A percentile compares a stretch with the other conserved stretches of the same genome.
Evolutionary conservation across 2,113 vertebrate genomes (phyloP).

Genomic region (Psilopsiagon aurifrons): DNA sequence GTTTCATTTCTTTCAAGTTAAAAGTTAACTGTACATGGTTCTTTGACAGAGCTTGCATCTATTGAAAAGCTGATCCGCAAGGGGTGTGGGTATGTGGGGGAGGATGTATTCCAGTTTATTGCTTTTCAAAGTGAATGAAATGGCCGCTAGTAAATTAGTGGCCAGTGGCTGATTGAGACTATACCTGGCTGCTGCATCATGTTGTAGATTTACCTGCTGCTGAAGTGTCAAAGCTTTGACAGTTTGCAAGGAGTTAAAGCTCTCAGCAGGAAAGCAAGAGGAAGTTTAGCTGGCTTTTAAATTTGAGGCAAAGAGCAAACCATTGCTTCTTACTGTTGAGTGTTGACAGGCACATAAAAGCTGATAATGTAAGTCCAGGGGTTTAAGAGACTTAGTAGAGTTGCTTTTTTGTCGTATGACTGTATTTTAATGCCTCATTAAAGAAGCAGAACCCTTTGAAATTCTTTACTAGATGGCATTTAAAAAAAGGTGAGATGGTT

Average conservation of each 20-base stretch:
- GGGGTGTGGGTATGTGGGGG: background rate
- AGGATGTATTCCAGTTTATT: background rate
- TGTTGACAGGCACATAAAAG: slow-evolving; percentile 91
- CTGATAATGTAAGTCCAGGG: slow-evolving; percentile 84
- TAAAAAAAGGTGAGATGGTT: slow-evolving; percentile 30
- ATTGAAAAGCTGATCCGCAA: background rate
- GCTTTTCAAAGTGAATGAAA: slow-evolving; percentile 20
- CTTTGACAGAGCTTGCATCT: background rate
- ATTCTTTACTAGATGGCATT: slow-evolving; percentile 64
- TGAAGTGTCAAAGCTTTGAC: slow-evolving; percentile 67
- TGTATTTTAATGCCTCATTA: slow-evolving; percentile 78
- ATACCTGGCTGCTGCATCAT: slow-evolving; percentile 31
- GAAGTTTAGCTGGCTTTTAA: slow-evolving; percentile 76
- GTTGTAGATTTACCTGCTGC: slow-evolving; percentile 59
- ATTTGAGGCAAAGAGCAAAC: slow-evolving; percentile 69
- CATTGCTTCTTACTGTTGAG: slow-evolving; percentile 71
- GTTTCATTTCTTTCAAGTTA: background rate
- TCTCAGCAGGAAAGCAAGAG: slow-evolving; percentile 75
- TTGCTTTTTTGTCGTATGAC: slow-evolving; percentile 80
- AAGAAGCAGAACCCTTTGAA: slow-evolving; percentile 70
- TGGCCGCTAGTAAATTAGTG: slow-evolving; percentile 20
- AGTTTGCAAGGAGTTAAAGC: slow-evolving; percentile 81
- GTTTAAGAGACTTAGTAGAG: slow-evolving; percentile 77
- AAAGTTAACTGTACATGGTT: background rate
- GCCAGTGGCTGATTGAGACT: background rate